Base-by-base conservation (phyloP, 2,888 invertebrate genomes). In the Norana najaformis region DNA sequence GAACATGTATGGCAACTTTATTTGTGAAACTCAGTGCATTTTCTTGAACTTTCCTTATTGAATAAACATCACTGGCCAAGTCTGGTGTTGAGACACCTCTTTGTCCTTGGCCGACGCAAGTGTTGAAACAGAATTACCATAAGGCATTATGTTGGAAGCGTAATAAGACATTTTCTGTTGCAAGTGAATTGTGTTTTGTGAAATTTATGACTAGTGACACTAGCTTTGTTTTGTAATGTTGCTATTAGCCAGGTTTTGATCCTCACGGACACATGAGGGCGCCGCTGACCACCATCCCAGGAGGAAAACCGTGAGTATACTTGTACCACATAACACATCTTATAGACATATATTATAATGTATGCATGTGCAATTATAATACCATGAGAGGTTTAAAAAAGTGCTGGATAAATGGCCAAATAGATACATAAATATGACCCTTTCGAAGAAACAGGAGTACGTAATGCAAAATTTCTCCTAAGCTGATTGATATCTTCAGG, bases 221-320 rank as follows among this genome's bases (percentile, higher is more conserved):
- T 69, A 11, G 0, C 69, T 69, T 69, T 69, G 69, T 8, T n/a
- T 30, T 69, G 85, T 85, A 36, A 35, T 85, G 35, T 16, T 85
- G 36, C 35, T 85, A 35, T 69, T 36, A 90, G 88, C 90, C 91
- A 30, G 92, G 91, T 18, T 92, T 92, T 91, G 93, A 93, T 89
- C 92, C 93, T 37, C 93, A 93, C 90, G 91, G 92, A 89, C 91
- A 91, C 89, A 93, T 94, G 91, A 85, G 93, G 88, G 93, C 94
- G 53, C 92, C 94, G 13, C 34, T 90, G 83, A 35, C 89, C 89
- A 93, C 92, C 92, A 93, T 94, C 92, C 96, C 96, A 92, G 96
- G 96, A 92, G 96, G 97, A 93, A 97, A 97, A 96, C 97, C 97
- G 97, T 97, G 95, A 96, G 97, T 96, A n/a, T 39, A 38, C n/a